phyloP scores from a whole-genome alignment of 2,888 invertebrate genomes.

The Baronia brevicornis region DNA sequence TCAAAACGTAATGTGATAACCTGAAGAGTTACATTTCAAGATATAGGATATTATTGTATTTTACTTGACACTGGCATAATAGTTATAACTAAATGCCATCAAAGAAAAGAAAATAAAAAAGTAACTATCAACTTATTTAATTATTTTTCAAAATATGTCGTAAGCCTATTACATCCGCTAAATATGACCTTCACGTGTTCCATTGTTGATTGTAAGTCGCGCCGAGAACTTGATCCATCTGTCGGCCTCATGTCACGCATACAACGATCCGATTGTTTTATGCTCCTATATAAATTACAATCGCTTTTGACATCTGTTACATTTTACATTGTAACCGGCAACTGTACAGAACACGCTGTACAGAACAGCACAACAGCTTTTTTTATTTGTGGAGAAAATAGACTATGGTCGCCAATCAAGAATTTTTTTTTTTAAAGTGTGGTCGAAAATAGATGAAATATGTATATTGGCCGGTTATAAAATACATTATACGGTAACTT shows the following conservation, averaged over 20 bases:
- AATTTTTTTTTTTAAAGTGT: too few relatives aligned
- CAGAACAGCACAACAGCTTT: conserved; percentile 5
- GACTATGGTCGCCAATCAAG: too few relatives aligned
- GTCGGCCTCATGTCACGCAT: conserved; percentile 30
- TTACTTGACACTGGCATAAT: too few relatives aligned
- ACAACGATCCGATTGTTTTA: conserved; percentile 28
- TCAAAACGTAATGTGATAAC: too few relatives aligned
- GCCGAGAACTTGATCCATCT: conserved; percentile 29
- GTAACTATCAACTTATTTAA: neutral
- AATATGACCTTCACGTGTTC: conserved; percentile 21
- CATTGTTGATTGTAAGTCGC: conserved; percentile 21
- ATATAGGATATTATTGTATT: too few relatives aligned
- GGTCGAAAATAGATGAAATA: too few relatives aligned
- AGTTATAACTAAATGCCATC: too few relatives aligned
- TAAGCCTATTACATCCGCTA: conserved; percentile 24
- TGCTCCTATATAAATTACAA: conserved; percentile 14
- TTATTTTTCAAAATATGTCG: conserved; percentile 5
- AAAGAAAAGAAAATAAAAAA: neutral
- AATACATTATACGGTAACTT: too few relatives aligned
- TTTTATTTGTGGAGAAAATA: neutral
- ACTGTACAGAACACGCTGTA: conserved; percentile 9
- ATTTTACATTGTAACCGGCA: conserved; percentile 14
- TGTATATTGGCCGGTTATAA: too few relatives aligned
- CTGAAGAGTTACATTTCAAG: too few relatives aligned
- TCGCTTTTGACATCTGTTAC: conserved; percentile 21